Conservation (phyloP, 2,113 vertebrate species). For the Crotalus horridus region DNA sequence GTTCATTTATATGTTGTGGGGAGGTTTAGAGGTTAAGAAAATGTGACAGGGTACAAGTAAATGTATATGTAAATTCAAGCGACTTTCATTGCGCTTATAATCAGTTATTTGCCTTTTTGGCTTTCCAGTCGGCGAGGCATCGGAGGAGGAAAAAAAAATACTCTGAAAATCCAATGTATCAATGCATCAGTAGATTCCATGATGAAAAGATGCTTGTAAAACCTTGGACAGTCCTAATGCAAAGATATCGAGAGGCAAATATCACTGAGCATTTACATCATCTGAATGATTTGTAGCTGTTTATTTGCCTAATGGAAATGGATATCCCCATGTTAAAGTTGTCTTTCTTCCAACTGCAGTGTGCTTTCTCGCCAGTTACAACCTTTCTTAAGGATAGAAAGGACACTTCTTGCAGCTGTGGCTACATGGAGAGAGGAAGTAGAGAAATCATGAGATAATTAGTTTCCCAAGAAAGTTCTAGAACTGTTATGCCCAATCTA, state of each 20-base stretch:
- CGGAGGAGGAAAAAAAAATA: slow-evolving; percentile 56
- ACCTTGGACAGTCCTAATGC: slow-evolving; percentile 70
- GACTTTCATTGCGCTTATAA: slow-evolving; percentile 92
- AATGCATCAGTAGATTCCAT: slow-evolving; percentile 58
- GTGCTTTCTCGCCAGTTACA: slow-evolving; percentile 57
- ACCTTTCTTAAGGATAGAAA: slow-evolving; percentile 37
- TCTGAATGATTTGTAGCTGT: slow-evolving; percentile 84
- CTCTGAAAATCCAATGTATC: slow-evolving; percentile 77
- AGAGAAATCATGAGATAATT: neutral
- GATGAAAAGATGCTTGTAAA: slow-evolving; percentile 79
- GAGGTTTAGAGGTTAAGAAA: slow-evolving; percentile 93
- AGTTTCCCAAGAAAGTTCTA: slow-evolving; percentile 14
- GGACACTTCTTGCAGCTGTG: slow-evolving; percentile 10
- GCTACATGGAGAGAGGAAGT: neutral
- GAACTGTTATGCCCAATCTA: neutral
- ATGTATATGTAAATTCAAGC: slow-evolving; percentile 93
- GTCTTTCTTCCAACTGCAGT: slow-evolving; percentile 67
- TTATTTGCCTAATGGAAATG: slow-evolving; percentile 89
- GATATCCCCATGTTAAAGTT: slow-evolving; percentile 76
- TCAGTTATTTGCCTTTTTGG: slow-evolving; percentile 80
- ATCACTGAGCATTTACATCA: slow-evolving; percentile 84
- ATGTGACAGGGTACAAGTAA: slow-evolving; percentile 95
- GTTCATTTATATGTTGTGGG: slow-evolving; percentile 86
- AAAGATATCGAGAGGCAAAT: slow-evolving; percentile 67
- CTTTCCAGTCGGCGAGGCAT: slow-evolving; percentile 77